A percentile compares a stretch with the other conserved stretches of the same genome.
Evolutionary conservation across 2,113 vertebrate species (phyloP).

Genomic region (Zingel zingel): DNA sequence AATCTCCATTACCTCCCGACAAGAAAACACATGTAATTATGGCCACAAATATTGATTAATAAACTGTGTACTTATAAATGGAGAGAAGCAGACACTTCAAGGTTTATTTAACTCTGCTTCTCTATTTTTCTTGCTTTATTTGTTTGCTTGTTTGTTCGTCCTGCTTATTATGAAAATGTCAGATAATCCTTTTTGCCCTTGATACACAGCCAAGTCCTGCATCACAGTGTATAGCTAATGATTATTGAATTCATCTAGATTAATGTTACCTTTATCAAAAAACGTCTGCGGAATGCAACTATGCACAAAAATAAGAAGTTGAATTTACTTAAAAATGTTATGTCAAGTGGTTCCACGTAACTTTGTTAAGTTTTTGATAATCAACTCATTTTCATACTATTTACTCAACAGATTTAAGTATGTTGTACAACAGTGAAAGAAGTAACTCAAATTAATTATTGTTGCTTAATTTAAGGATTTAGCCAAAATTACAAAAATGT

Average conservation of each 20-base stretch:
- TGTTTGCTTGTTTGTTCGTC: constrained; percentile 42
- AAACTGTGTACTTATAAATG: constrained; percentile 87
- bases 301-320: too few relatives aligned
- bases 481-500: too few relatives aligned
- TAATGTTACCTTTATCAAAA: constrained; percentile 51
- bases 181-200: constrained; percentile 79
- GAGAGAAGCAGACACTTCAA: constrained; percentile 82
- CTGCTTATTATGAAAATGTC: constrained; percentile 80
- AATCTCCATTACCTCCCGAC: constrained; percentile 91
- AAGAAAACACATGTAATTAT: constrained; percentile 92
- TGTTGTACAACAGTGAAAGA: too few relatives aligned
- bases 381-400: too few relatives aligned
- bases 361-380: too few relatives aligned
- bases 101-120: constrained; percentile 79
- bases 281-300: neutral
- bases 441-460: too few relatives aligned
- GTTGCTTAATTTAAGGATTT: too few relatives aligned
- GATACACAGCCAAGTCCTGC: constrained; percentile 56
- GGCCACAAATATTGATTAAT: constrained; percentile 96
- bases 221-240: constrained; percentile 50
- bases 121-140: constrained; percentile 7
- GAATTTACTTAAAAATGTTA: too few relatives aligned
- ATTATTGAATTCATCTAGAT: constrained; percentile 65
- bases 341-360: too few relatives aligned
- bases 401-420: too few relatives aligned